A percentile compares a stretch with the other conserved stretches of the same genome.
These are phyloP conservation scores for Chloropsis cyanopogon DNA, from an alignment of 2,113 vertebrate species.

Conservation along the genomic window DNA sequence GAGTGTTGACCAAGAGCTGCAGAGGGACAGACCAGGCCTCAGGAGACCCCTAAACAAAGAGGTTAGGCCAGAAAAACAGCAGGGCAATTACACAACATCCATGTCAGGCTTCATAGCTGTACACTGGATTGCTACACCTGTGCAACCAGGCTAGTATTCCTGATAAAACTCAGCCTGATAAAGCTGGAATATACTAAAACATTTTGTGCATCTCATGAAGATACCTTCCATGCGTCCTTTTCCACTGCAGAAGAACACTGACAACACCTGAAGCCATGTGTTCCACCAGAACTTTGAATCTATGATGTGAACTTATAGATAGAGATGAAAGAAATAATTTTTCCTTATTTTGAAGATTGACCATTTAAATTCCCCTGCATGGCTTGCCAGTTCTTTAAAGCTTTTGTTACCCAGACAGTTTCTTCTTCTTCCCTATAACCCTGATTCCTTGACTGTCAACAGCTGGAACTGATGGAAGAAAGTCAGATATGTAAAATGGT, in stretches of 20 bases:
- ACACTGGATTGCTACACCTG: not conserved
- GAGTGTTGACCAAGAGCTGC: not conserved
- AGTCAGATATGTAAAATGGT: constrained; percentile 19
- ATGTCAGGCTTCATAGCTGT: not conserved
- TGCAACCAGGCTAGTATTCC: not conserved
- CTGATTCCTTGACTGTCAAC: not conserved
- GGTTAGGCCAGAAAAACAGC: not conserved
- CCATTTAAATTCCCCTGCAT: not conserved
- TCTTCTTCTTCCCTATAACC: not conserved
- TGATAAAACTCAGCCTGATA: not conserved
- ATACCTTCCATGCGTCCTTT: not conserved
- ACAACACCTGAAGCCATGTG: not conserved
- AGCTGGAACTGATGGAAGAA: not conserved
- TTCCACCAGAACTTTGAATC: not conserved
- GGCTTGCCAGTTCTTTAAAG: not conserved
- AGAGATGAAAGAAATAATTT: not conserved
- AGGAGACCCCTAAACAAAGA: not conserved
- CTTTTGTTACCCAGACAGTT: constrained; percentile 1
- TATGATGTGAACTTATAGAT: not conserved
- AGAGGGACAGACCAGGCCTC: not conserved
- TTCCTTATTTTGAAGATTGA: not conserved
- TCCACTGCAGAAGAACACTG: not conserved
- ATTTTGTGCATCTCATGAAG: not conserved
- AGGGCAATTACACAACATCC: not conserved
- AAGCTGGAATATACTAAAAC: not conserved